Conservation (phyloP, 1,140 invertebrate species). For the Hermetia illucens region DNA sequence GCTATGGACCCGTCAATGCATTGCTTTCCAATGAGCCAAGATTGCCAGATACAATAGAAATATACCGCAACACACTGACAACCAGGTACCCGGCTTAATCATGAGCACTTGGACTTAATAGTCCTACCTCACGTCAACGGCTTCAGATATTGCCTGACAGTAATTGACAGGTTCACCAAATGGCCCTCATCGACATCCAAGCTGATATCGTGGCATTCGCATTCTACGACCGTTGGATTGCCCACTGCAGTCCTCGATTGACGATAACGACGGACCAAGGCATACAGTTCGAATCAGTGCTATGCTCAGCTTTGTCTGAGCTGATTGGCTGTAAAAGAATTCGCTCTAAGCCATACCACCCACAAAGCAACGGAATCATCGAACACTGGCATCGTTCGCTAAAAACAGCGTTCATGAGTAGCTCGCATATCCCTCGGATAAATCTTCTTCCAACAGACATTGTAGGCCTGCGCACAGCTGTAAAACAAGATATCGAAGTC, state of each 20-base stretch:
- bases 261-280: slow-evolving; percentile 20
- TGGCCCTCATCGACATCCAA: slow-evolving; percentile 24
- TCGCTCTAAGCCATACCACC: slow-evolving; percentile 26
- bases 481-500: slow-evolving; percentile 8
- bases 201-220: slow-evolving; percentile 20
- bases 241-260: slow-evolving; percentile 17
- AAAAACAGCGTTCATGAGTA: slow-evolving; percentile 23
- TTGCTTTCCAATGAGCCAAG: too few relatives aligned
- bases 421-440: slow-evolving; percentile 5
- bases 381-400: slow-evolving; percentile 28
- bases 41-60: too few relatives aligned
- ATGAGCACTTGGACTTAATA: slow-evolving; percentile 22
- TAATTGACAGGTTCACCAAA: slow-evolving; percentile 20
- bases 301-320: slow-evolving; percentile 10
- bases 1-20: too few relatives aligned
- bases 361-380: slow-evolving; percentile 23
- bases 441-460: slow-evolving; percentile 12
- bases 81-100: slow-evolving; percentile 8
- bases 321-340: slow-evolving; percentile 10
- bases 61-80: too few relatives aligned
- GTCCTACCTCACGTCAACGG: slow-evolving; percentile 9
- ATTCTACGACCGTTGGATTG: slow-evolving; percentile 19
- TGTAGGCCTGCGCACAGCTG: slow-evolving; percentile 10
- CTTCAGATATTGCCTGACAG: slow-evolving; percentile 11
- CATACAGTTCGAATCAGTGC: slow-evolving; percentile 16